Conservation (phyloP, 2,797 vertebrate species). For the Anas capensis region DNA sequence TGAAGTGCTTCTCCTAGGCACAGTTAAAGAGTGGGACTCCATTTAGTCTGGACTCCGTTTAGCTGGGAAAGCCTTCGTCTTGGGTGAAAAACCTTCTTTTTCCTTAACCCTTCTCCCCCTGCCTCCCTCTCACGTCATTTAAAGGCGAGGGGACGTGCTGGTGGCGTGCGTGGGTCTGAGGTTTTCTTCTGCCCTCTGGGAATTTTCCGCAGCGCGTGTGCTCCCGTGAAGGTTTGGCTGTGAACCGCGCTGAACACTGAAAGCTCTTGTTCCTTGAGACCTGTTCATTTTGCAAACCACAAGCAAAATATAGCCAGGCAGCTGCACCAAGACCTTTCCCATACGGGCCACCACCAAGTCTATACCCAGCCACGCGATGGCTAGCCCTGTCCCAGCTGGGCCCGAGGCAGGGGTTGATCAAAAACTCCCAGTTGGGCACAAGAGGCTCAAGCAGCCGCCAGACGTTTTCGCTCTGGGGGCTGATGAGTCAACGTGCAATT, state of each 20-base stretch:
- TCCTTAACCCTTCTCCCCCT: neutral
- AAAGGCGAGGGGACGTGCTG: neutral
- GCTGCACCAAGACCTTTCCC: constrained; percentile 44
- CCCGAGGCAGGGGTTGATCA: neutral
- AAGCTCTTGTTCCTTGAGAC: constrained; percentile 64
- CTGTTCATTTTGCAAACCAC: constrained; percentile 66
- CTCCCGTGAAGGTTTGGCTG: constrained; percentile 23
- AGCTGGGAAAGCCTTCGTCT: neutral
- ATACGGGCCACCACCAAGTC: constrained; percentile 21
- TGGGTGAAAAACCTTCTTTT: neutral
- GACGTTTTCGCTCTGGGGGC: neutral
- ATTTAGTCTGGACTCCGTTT: neutral
- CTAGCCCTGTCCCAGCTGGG: neutral
- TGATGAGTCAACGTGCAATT: constrained; percentile 6
- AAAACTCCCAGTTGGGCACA: constrained; percentile 10
- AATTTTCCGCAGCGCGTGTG: constrained; percentile 55
- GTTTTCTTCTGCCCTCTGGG: constrained; percentile 37
- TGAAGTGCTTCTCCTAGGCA: neutral
- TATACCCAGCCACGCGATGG: neutral
- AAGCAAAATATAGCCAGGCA: constrained; percentile 54
- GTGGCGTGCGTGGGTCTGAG: constrained; percentile 11
- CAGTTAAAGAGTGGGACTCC: neutral
- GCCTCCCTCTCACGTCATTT: neutral
- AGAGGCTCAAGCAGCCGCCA: neutral
- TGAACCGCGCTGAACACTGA: constrained; percentile 52